These are phyloP conservation scores for Catotricha subobsoleta DNA, from an alignment of 2,888 invertebrate genomes.

Conservation along the genomic window DNA sequence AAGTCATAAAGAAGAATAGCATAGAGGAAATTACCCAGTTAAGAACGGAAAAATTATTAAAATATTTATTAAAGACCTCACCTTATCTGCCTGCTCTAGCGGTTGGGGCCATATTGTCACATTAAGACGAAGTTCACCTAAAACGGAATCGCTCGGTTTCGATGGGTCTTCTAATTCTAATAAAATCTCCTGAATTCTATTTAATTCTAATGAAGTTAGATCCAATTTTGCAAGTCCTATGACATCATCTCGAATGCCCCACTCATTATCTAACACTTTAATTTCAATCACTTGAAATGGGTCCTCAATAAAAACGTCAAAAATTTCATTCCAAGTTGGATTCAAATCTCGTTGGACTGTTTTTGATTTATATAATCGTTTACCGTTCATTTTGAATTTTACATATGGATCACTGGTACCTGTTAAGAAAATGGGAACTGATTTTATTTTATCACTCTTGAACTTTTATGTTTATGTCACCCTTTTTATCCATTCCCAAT, in stretches of 20 bases:
- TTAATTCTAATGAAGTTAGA: slow-evolving; percentile 64
- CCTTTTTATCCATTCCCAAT: slow-evolving; percentile 87
- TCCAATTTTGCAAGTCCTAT: slow-evolving; percentile 86
- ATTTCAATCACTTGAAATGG: slow-evolving; percentile 68
- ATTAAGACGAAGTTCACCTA: slow-evolving; percentile 22
- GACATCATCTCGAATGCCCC: slow-evolving; percentile 93
- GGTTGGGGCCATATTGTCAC: slow-evolving; percentile 81
- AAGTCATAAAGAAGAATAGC: no score
- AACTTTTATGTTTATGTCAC: no score
- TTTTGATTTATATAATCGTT: slow-evolving; percentile 80
- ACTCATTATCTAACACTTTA: slow-evolving; percentile 94
- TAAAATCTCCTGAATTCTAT: slow-evolving; percentile 54
- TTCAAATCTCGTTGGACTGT: slow-evolving; percentile 89
- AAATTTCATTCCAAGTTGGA: slow-evolving; percentile 94
- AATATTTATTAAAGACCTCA: no score
- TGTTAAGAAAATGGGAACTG: slow-evolving; percentile 20
- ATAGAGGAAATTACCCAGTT: no score
- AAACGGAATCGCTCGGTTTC: slow-evolving; percentile 29
- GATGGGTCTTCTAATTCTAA: slow-evolving; percentile 64
- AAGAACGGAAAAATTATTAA: no score
- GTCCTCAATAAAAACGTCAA: slow-evolving; percentile 82
- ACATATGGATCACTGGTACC: slow-evolving; percentile 96
- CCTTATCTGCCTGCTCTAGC: slow-evolving; percentile 89
- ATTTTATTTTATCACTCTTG: no score
- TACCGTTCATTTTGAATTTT: slow-evolving; percentile 78